Evolutionary conservation across 2,888 invertebrate species (phyloP).

Genomic region (Hemistola chrysoprasaria): DNA sequence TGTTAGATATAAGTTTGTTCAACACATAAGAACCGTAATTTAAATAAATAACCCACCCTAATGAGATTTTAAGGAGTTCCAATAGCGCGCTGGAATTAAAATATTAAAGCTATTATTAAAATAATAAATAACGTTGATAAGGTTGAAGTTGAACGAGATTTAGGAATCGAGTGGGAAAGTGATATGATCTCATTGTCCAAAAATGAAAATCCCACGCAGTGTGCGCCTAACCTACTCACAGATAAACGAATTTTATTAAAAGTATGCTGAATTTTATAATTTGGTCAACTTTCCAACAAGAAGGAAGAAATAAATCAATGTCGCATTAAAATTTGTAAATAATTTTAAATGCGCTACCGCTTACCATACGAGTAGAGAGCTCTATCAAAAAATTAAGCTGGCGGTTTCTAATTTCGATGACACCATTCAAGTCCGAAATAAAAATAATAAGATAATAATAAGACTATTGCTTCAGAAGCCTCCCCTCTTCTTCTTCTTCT

Average conservation of each 20-base stretch:
- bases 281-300: slow-evolving; percentile 20
- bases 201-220: slow-evolving; percentile 32
- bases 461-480: too few relatives aligned
- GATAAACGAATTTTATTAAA: slow-evolving; percentile 13
- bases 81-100: too few relatives aligned
- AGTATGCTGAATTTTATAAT: slow-evolving; percentile 18
- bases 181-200: slow-evolving; percentile 36
- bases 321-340: slow-evolving; percentile 1
- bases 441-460: too few relatives aligned
- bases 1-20: slow-evolving; percentile 32
- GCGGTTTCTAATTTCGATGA: too few relatives aligned
- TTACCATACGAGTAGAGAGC: too few relatives aligned
- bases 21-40: slow-evolving; percentile 23
- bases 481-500: too few relatives aligned
- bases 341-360: too few relatives aligned
- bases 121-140: too few relatives aligned
- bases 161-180: slow-evolving; percentile 1
- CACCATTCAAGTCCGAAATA: too few relatives aligned
- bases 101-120: too few relatives aligned
- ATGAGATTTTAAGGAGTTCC: slow-evolving; percentile 7
- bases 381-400: too few relatives aligned
- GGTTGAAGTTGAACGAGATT: not conserved
- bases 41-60: not conserved
- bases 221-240: too few relatives aligned
- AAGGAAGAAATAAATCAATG: slow-evolving; percentile 23